These are phyloP conservation scores for Chrysina gloriosa DNA, from an alignment of 2,888 invertebrate species.

Conservation along the genomic window DNA sequence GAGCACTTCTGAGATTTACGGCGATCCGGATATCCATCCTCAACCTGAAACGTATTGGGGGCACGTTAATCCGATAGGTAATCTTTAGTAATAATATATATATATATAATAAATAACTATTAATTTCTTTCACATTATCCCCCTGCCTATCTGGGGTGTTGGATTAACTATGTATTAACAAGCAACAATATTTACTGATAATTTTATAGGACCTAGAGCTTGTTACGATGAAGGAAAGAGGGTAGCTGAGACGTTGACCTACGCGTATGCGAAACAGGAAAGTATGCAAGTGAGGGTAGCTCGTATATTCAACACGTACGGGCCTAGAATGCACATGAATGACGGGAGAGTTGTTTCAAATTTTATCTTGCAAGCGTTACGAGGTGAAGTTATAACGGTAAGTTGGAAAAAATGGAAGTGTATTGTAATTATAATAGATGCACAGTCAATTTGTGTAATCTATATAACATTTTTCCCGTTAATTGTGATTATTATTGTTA, in stretches of 20 bases:
- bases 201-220: slow-evolving; percentile 81
- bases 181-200: too few relatives aligned
- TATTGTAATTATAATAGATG: too few relatives aligned
- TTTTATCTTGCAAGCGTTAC: slow-evolving; percentile 96
- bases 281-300: slow-evolving; percentile 95
- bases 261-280: slow-evolving; percentile 98
- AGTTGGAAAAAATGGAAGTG: too few relatives aligned
- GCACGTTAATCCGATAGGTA: slow-evolving; percentile 97
- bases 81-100: slow-evolving; percentile 43
- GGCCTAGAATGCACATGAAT: slow-evolving; percentile 98
- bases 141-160: too few relatives aligned
- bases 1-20: slow-evolving; percentile 98
- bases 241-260: slow-evolving; percentile 94
- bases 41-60: slow-evolving; percentile 99
- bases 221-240: slow-evolving; percentile 99
- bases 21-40: slow-evolving; percentile 98
- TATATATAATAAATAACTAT: neutral
- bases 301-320: slow-evolving; percentile 98
- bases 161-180: too few relatives aligned
- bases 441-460: too few relatives aligned
- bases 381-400: slow-evolving; percentile 95
- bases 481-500: too few relatives aligned
- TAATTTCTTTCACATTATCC: too few relatives aligned
- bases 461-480: too few relatives aligned
- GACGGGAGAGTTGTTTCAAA: slow-evolving; percentile 99